These are phyloP conservation scores for Andrena haemorrhoa DNA, from an alignment of 2,888 invertebrate genomes.

Conservation along the genomic window DNA sequence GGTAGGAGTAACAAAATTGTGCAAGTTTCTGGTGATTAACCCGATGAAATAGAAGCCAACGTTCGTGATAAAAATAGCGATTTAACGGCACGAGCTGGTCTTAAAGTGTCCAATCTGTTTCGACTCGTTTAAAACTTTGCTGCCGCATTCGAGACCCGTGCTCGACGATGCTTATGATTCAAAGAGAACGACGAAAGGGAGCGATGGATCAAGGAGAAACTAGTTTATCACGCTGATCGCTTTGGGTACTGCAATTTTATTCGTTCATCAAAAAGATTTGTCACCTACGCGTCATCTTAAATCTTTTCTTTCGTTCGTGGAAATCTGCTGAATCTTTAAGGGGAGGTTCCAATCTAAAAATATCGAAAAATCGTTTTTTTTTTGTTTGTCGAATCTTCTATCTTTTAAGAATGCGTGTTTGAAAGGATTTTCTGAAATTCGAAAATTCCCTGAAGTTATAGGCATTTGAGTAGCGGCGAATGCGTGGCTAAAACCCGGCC, in stretches of 20 bases:
- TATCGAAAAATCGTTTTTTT: no score
- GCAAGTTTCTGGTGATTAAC: constrained; percentile 67
- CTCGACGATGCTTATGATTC: constrained; percentile 2
- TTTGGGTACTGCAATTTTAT: not conserved
- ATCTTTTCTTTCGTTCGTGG: no score
- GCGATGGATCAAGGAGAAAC: not conserved
- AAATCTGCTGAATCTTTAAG: no score
- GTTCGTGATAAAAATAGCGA: constrained; percentile 67
- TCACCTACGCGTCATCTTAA: no score
- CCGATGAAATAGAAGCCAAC: constrained; percentile 57
- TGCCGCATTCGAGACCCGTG: constrained; percentile 43
- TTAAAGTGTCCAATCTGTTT: constrained; percentile 62
- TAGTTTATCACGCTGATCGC: not conserved
- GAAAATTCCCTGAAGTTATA: no score
- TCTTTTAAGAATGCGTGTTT: no score
- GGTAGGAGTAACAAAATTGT: constrained; percentile 60
- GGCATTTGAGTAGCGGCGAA: no score
- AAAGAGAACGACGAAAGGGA: not conserved
- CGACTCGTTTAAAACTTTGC: constrained; percentile 65
- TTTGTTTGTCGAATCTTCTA: no score
- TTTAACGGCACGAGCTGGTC: constrained; percentile 65
- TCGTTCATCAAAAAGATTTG: no score
- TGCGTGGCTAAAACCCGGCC: no score
- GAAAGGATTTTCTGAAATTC: no score
- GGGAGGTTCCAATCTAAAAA: no score